Evolutionary conservation across 2,888 invertebrate species (phyloP).

Genomic region (Sinopyrophorus schimmeli): DNA sequence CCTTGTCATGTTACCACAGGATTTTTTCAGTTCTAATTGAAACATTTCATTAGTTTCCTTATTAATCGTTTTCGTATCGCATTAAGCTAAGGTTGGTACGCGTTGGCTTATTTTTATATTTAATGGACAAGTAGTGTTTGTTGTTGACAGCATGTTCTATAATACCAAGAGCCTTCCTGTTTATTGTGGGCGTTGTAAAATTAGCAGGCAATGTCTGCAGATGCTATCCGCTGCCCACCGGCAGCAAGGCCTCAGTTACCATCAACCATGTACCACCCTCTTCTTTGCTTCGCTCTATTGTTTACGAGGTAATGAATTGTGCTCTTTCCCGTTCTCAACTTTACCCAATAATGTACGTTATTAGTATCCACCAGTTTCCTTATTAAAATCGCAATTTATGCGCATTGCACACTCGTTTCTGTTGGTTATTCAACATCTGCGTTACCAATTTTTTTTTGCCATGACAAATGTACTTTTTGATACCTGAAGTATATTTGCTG

Average conservation of each 20-base stretch:
- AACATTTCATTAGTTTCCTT: too few relatives aligned
- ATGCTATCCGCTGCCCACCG: conserved; percentile 39
- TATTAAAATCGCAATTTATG: conserved; percentile 17
- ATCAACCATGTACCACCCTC: conserved; percentile 27
- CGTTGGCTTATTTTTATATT: background rate
- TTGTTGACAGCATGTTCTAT: conserved; percentile 27
- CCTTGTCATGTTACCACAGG: background rate
- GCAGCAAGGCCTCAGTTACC: conserved; percentile 32
- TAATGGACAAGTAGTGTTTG: conserved; percentile 16
- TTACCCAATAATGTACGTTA: conserved; percentile 24
- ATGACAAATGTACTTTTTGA: too few relatives aligned
- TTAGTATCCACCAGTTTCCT: conserved; percentile 20
- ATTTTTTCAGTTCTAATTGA: too few relatives aligned
- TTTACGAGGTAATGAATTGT: conserved; percentile 31
- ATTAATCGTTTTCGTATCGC: too few relatives aligned
- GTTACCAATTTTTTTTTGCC: too few relatives aligned
- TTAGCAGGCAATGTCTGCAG: conserved; percentile 36
- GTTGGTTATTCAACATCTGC: too few relatives aligned
- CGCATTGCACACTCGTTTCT: too few relatives aligned
- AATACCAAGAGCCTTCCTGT: conserved; percentile 25
- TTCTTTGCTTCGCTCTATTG: conserved; percentile 29
- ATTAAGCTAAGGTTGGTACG: too few relatives aligned
- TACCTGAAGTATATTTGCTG: too few relatives aligned
- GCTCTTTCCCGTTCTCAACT: conserved; percentile 17
- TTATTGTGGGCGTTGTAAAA: conserved; percentile 34